Evolutionary conservation across 2,888 invertebrate genomes (phyloP), one percentile per base, ranked within the genome.

Genomic region (Eueremaeus valkanovi): DNA sequence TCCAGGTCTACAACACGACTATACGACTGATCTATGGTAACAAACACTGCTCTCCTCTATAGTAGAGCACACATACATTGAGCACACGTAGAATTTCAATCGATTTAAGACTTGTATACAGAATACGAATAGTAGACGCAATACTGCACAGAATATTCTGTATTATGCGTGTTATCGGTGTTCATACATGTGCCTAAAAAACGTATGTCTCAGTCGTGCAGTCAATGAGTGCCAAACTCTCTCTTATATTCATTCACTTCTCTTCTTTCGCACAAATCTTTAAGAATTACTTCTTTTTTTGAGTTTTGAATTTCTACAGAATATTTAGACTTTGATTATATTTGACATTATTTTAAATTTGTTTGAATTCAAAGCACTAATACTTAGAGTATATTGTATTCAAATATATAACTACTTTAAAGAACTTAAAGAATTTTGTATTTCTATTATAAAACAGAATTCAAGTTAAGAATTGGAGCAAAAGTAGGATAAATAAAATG

Each of bases 31-130:
- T 51, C 51, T 51, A 51, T 51, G 51, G 51, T 51, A 51, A 51
- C 51, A 51, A n/a, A 51, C n/a, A 51, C 21, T 51, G 51, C 45
- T 21, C n/a, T 21, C n/a, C 51, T 21, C 21, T n/a, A 51, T 16
- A 21, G 51, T 21, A n/a, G n/a, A n/a, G n/a, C 51, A 51, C 51
- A 51, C 21, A 51, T 21, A 51, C 51, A 51, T n/a, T 51, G 51
- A 51, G 51, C 51, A 51, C 51, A 51, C 51, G 51, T 51, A 51
- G 51, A 51, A 51, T 51, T 51, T 21, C 51, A 51, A 51, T 51
- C 51, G 51, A 51, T 51, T 21, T 21, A 8, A 36, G 6, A 51
- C 21, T 51, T 6, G 8, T n/a, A 21, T 51, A 45, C 45, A 18
- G 45, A n/a, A 36, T 51, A 21, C 8, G 51, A 51, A 16, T 8